These are phyloP conservation scores for Apostichopus californicus DNA, from an alignment of 35 echinoderm and acorn worm species.

Conservation along the genomic window DNA sequence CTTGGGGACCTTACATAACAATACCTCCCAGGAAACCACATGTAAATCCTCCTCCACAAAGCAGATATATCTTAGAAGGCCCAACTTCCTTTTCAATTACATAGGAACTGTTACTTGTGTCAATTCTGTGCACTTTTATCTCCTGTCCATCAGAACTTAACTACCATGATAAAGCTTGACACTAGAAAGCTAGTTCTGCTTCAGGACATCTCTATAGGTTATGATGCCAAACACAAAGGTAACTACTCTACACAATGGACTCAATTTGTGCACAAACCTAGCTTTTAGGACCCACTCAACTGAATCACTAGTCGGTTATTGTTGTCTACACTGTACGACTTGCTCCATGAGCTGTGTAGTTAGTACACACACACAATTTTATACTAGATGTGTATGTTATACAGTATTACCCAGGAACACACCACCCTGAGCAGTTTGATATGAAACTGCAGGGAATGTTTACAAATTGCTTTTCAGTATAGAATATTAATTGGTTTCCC, in stretches of 20 bases:
- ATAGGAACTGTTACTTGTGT: not conserved
- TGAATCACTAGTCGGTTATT: not conserved
- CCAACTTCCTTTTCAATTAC: not conserved
- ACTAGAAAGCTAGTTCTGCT: not conserved
- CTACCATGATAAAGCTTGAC: constrained; percentile 9
- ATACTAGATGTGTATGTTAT: no score
- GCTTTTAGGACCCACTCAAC: not conserved
- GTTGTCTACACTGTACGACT: not conserved
- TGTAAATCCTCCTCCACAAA: not conserved
- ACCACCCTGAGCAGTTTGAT: no score
- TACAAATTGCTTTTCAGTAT: no score
- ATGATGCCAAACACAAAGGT: constrained; percentile 6
- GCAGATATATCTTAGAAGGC: not conserved
- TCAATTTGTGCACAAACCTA: constrained; percentile 29
- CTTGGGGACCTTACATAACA: not conserved
- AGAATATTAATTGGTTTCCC: no score
- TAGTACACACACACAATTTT: no score
- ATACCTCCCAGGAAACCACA: not conserved
- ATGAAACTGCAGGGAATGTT: no score
- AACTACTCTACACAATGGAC: not conserved
- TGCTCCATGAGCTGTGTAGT: no score
- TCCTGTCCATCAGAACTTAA: constrained; percentile 31
- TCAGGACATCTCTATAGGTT: not conserved
- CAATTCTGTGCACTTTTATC: not conserved
- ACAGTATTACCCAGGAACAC: no score